Conservation (phyloP, 2,797 vertebrate genomes). For the Protonibea diacanthus region DNA sequence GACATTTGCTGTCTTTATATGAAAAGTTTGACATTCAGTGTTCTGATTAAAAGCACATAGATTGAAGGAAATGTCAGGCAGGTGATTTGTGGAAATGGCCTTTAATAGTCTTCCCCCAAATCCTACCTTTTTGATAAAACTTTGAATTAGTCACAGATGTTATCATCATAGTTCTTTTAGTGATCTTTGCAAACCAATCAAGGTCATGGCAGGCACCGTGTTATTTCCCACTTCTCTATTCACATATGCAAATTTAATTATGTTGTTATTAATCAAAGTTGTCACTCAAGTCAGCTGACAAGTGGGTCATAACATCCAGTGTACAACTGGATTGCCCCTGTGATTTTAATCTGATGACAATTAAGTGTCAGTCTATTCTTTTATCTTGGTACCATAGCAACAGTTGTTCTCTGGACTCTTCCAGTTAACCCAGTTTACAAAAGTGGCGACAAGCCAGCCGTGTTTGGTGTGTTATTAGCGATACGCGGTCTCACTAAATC, state of each 20-base stretch:
- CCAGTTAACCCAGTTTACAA: conserved; percentile 32
- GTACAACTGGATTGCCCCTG: conserved; percentile 21
- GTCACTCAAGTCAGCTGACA: conserved; percentile 57
- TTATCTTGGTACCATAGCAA: neutral
- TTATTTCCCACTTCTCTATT: conserved; percentile 25
- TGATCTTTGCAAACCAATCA: conserved; percentile 36
- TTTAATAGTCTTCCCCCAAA: neutral
- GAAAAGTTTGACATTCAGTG: neutral
- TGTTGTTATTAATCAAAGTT: conserved; percentile 62
- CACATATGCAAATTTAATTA: conserved; percentile 59
- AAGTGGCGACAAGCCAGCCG: neutral
- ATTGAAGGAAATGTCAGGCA: neutral
- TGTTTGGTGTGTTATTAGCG: neutral
- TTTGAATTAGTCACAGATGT: neutral
- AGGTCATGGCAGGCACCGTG: conserved; percentile 34
- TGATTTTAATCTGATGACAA: conserved; percentile 49
- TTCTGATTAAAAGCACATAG: conserved; percentile 7
- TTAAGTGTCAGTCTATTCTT: conserved; percentile 17
- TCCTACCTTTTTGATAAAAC: neutral
- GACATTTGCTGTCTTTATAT: conserved; percentile 8
- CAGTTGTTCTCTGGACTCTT: conserved; percentile 15
- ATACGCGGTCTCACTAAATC: conserved; percentile 1
- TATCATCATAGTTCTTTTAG: neutral
- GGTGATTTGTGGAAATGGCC: conserved; percentile 1
- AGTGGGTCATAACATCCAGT: conserved; percentile 54